These are phyloP conservation scores for Erynnis tages DNA, from an alignment of 2,888 invertebrate genomes.

Conservation along the genomic window DNA sequence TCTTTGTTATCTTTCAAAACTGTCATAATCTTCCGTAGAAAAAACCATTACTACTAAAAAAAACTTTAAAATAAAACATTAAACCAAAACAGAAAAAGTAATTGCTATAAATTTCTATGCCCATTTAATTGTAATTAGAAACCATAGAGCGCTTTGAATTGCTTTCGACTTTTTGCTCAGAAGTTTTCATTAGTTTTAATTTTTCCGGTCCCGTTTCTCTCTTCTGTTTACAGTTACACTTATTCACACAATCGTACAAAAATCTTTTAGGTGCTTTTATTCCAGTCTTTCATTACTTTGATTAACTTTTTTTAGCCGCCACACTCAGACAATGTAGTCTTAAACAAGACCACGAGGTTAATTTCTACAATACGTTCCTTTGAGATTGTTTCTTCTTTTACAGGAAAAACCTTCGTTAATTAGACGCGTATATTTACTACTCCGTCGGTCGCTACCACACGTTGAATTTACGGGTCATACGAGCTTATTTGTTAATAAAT, in stretches of 20 bases:
- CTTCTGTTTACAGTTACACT: constrained; percentile 25
- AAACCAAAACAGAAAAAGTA: not conserved
- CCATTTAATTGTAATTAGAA: constrained; percentile 14
- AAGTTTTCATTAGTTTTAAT: constrained; percentile 28
- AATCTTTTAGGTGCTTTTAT: constrained; percentile 26
- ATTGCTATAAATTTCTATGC: not conserved
- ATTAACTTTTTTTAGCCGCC: constrained; percentile 33
- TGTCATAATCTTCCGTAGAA: too few species aligned
- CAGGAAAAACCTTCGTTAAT: constrained; percentile 5
- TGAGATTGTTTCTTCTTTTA: constrained; percentile 5
- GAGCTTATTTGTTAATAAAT: too few species aligned
- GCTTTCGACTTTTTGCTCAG: constrained; percentile 14
- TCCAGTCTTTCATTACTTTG: constrained; percentile 31
- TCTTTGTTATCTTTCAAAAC: too few species aligned
- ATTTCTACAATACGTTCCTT: constrained; percentile 22
- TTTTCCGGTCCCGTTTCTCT: constrained; percentile 21
- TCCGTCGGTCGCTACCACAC: too few species aligned
- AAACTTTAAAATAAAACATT: not conserved
- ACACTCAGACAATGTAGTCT: constrained; percentile 24
- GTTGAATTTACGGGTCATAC: too few species aligned
- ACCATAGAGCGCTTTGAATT: constrained; percentile 1
- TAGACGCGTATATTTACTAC: too few species aligned
- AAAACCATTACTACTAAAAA: too few species aligned
- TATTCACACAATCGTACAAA: constrained; percentile 25
- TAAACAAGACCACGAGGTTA: constrained; percentile 20